A percentile compares a stretch with the other conserved stretches of the same genome.
These are phyloP conservation scores for Coelopa pilipes DNA, from an alignment of 2,888 invertebrate genomes.

Conservation along the genomic window DNA sequence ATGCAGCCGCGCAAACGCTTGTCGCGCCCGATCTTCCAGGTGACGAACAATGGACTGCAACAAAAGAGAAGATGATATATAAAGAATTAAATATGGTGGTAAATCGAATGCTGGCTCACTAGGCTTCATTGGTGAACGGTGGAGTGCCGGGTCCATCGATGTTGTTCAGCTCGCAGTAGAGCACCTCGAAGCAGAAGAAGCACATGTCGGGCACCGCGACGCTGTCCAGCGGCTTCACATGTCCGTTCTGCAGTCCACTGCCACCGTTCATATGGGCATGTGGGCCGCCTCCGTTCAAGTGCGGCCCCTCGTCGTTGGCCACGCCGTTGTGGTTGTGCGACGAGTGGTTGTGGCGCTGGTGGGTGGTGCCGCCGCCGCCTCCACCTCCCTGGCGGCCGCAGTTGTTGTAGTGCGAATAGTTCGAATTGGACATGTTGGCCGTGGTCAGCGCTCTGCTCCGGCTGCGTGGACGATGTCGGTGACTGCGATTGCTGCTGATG, in stretches of 20 bases:
- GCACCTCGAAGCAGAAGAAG: slow-evolving; percentile 98
- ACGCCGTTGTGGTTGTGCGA: slow-evolving; percentile 31
- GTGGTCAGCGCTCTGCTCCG: slow-evolving; percentile 2
- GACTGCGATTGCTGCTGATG: slow-evolving; percentile 11
- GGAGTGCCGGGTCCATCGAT: slow-evolving; percentile 92
- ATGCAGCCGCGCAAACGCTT: slow-evolving; percentile 97
- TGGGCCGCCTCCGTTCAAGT: slow-evolving; percentile 38
- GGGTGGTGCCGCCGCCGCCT: slow-evolving; percentile 34
- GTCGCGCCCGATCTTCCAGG: slow-evolving; percentile 98
- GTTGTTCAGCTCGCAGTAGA: slow-evolving; percentile 93
- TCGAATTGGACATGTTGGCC: slow-evolving; percentile 50
- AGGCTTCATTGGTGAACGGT: slow-evolving; percentile 93
- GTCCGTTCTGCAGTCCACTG: slow-evolving; percentile 66
- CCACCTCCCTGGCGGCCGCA: slow-evolving; percentile 39
- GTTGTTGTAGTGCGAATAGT: slow-evolving; percentile 52
- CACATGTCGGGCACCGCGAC: slow-evolving; percentile 97
- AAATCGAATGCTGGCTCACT: slow-evolving; percentile 75
- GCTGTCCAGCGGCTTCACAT: slow-evolving; percentile 58
- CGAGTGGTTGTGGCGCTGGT: slow-evolving; percentile 40
- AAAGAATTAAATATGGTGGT: slow-evolving; percentile 35
- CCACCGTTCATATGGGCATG: slow-evolving; percentile 44
- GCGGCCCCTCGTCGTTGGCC: slow-evolving; percentile 35
- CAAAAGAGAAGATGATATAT: slow-evolving; percentile 45
- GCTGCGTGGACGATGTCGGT: slow-evolving; percentile 22
- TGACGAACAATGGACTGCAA: slow-evolving; percentile 96